Evolutionary conservation across 37 sponge, comb jelly and placozoan species (phyloP), one percentile per base, ranked within the genome.

Genomic region (Axinella damicornis): DNA sequence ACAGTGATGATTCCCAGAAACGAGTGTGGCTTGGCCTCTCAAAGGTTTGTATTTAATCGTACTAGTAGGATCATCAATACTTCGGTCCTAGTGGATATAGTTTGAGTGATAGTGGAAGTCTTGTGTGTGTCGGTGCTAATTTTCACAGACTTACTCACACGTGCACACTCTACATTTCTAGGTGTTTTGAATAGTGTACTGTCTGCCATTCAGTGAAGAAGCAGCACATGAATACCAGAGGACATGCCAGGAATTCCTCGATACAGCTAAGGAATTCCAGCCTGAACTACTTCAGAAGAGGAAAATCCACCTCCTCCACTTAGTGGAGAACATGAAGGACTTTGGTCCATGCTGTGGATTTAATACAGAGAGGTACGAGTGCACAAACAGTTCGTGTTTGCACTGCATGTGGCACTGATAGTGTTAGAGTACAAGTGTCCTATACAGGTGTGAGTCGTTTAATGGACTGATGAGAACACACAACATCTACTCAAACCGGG

Each of bases 291-390:
- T 46, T 12, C 46, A 46, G 46, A 46, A 46, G 9, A 46, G 46
- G 46, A 46, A 46, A 9, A 20, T 82, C 35, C 89, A 88, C 52
- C 81, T 88, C 5, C 57, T 88, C 14, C 89, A 88, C 57, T 35
- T 88, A 5, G 65, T 55, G 21, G 83, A 88, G 13, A 36, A 66
- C 36, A 82, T 88, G 24, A 66, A 41, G 4, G 82, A 82, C 32
- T 82, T 88, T 81, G 83, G 89, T 9, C 89, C 82, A 21, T 13
- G 83, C 53, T 40, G 41, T 46, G 63, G 38, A 24, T 88, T 63
- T 59, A 88, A 76, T 32, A 82, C 89, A 36, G 82, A 88, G 65
- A 88, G 89, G 89, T 88, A 28, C 56, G 31, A 30, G 37, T 71
- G 19, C 19, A 9, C 9, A 46, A 46, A 46, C 9, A 46, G 9